Percentiles rank a stretch among this genome's conserved stretches.
These are phyloP conservation scores for Aplochiton taeniatus DNA, from an alignment of 2,797 vertebrate species.

Conservation along the genomic window DNA sequence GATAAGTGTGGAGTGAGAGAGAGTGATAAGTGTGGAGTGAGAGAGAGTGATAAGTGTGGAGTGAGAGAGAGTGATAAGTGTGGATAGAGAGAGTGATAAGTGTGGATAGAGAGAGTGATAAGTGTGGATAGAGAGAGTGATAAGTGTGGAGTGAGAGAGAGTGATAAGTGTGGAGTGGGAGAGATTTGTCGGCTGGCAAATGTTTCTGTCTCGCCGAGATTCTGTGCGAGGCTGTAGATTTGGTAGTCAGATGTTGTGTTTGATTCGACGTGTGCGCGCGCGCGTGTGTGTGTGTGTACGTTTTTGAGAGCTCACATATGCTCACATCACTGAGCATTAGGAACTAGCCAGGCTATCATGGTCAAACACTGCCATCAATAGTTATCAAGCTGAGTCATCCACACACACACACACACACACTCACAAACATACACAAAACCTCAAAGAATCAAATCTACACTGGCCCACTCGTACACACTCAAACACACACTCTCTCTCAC, in stretches of 20 bases:
- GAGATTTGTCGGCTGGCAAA: conserved; percentile 15
- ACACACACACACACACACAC: too few species aligned
- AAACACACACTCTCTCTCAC: background rate
- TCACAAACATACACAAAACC: too few species aligned
- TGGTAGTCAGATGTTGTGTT: conserved; percentile 44
- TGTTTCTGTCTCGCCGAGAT: conserved; percentile 53
- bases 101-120: too few species aligned
- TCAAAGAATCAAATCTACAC: too few species aligned
- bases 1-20: too few species aligned
- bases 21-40: background rate
- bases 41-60: conserved; percentile 9
- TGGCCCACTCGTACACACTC: background rate
- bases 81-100: too few species aligned
- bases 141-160: conserved; percentile 8
- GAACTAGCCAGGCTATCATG: conserved; percentile 38
- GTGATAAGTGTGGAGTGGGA: conserved; percentile 12
- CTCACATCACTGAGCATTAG: conserved; percentile 44
- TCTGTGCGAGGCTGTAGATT: conserved; percentile 36
- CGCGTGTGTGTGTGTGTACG: conserved; percentile 12
- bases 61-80: conserved; percentile 19
- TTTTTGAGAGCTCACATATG: conserved; percentile 32
- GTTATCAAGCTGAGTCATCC: conserved; percentile 14
- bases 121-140: background rate
- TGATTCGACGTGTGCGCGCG: conserved; percentile 45
- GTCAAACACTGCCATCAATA: conserved; percentile 37